These are phyloP conservation scores for Pteronotus mesoamericanus DNA, from an alignment of 2,797 vertebrate genomes.

Conservation along the genomic window DNA sequence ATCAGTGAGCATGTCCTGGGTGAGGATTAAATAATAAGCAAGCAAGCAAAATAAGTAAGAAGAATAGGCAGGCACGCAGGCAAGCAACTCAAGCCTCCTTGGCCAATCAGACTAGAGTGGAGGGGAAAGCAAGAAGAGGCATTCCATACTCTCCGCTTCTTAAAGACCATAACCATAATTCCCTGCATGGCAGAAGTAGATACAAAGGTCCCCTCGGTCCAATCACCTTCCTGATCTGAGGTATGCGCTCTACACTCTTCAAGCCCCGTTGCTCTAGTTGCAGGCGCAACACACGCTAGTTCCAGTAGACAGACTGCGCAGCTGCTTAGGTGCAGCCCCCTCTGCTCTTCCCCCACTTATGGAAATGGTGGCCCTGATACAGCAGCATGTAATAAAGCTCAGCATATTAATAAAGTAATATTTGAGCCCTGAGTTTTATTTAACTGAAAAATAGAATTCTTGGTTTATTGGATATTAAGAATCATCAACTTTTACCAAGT, in stretches of 20 bases:
- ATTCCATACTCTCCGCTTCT: too few relatives aligned
- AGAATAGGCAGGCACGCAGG: not conserved
- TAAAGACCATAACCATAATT: too few relatives aligned
- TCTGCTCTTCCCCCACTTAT: too few relatives aligned
- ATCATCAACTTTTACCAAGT: not conserved
- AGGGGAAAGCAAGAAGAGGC: too few relatives aligned
- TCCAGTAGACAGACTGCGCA: not conserved
- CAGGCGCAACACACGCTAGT: not conserved
- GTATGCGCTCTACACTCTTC: not conserved
- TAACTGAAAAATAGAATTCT: not conserved
- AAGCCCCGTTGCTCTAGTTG: not conserved
- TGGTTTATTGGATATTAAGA: not conserved
- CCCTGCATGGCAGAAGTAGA: not conserved
- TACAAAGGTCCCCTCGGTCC: not conserved
- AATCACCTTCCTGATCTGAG: not conserved
- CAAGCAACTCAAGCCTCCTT: not conserved
- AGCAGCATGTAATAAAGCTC: not conserved
- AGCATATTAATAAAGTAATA: not conserved
- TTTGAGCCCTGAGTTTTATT: not conserved
- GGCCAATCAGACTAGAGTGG: too few relatives aligned
- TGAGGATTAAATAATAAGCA: not conserved
- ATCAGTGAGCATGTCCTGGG: not conserved
- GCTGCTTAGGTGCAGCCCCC: too few relatives aligned
- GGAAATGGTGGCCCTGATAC: not conserved
- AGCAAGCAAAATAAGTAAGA: too few relatives aligned